Base-by-base conservation (phyloP, 2,888 invertebrate species). In the Hetaerina titia region DNA sequence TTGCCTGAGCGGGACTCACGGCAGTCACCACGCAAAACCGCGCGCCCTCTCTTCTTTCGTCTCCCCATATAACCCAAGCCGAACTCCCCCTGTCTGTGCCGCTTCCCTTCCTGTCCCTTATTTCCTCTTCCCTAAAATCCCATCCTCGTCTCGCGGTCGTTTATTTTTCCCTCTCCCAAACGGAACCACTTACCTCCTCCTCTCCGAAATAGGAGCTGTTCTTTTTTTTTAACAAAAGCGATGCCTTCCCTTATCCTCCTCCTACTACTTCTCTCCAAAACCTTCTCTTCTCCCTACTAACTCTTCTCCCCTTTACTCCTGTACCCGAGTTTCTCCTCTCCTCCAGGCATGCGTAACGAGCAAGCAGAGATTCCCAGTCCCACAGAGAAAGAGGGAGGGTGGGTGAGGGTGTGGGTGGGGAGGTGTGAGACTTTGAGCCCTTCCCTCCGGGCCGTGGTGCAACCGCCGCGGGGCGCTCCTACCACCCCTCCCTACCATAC, bases 331-430 rank as follows among this genome's bases (percentile, higher is more conserved):
- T 31, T 31, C 11, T 31, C 13, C 15, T 31, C 31, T 31, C 81
- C 11, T 81, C 81, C 13, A 7, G 90, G 89, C 58, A 60, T 31
- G 63, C 63, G 45, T 69, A 90, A 90, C 90, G 64, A 90, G 64
- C 64, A 31, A 45, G 31, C 31, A 11, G 63, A 31, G 60, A 60
- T 90, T 63, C 63, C 90, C 89, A 89, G 89, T 6, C 45, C 56
- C 88, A 17, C 56, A 17, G 57, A 19, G 57, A 69, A n/a, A 45
- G 45, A 45, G 45, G 2, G 45, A 45, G 2, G 6, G 69, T 11
- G 69, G 13, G 69, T 5, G 69, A 69, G 69, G n/a, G 15, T 1
- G 45, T 1, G 45, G 45, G 1, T 45, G 45, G 45, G 45, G 45
- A 45, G n/a, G 6, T n/a, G 22, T n/a, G 6, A 8, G 17, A 7